A percentile compares a stretch with the other conserved stretches of the same genome.
Evolutionary conservation across 1,140 invertebrate species (phyloP).

Genomic region (Aphidius gifuensis): DNA sequence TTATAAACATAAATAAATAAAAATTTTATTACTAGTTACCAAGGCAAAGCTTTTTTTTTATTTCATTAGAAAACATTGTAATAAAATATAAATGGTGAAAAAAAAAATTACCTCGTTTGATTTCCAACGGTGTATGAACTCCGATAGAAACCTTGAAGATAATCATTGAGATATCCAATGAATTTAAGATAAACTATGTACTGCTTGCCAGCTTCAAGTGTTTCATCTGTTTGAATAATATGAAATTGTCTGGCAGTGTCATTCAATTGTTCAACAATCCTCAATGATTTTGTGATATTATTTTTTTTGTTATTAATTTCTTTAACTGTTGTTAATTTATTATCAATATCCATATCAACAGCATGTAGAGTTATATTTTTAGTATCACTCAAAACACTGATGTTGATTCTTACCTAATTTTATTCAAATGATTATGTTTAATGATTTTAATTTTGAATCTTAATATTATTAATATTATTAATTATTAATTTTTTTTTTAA

Average conservation of each 20-base stretch:
- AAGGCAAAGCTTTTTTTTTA: no score
- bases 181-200: conserved; percentile 73
- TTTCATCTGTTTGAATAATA: conserved; percentile 62
- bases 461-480: neutral
- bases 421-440: conserved; percentile 2
- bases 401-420: conserved; percentile 55
- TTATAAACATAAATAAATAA: no score
- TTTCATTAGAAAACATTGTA: no score
- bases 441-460: neutral
- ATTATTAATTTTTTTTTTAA: no score
- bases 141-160: conserved; percentile 82
- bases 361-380: conserved; percentile 75
- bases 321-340: conserved; percentile 53
- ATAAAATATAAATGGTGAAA: no score
- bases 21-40: no score
- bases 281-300: conserved; percentile 39
- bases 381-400: conserved; percentile 66
- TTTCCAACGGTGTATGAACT: conserved; percentile 74
- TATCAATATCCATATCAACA: conserved; percentile 64
- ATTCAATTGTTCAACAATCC: conserved; percentile 52
- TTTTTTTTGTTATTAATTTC: conserved; percentile 38
- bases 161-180: conserved; percentile 69
- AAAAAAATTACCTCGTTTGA: conserved; percentile 61
- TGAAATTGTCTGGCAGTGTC: conserved; percentile 73
- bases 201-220: conserved; percentile 57